Evolutionary conservation across 2,888 invertebrate genomes (phyloP), one percentile per base, ranked within the genome.

Genomic region (Drosophila pullipes): DNA sequence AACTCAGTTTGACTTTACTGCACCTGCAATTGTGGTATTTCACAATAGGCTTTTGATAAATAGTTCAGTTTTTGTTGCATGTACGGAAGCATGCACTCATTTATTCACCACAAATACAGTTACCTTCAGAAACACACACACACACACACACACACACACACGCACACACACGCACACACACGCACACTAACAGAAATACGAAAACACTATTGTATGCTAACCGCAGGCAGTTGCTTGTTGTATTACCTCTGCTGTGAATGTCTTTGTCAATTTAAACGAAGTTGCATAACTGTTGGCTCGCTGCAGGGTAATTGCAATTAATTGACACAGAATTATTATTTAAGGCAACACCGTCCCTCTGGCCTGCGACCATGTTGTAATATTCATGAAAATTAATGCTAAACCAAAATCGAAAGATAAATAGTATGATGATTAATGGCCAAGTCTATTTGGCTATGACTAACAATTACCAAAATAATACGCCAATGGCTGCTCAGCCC

Each of bases 231-330:
- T 25, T 74, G 65, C 44, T 39, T 31, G 65, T 58, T 37, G 54
- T 25, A 49, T 47, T 62, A 50, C 66, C 77, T 62, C 37, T 54
- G 55, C 28, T 52, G 28, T 39, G 57, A 25, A 39, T 47, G 59
- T 53, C 47, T 44, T 44, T 47, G 47, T 69, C 66, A 74, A 74
- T 69, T 78, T 25, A 25, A 76, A 69, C 77, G 77, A 85, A 77
- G 71, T 75, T 75, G 74, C 67, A 70, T 66, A 78, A 79, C 78
- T 80, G 68, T 50, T 54, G 30, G 47, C 47, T 37, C 69, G 61
- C 83, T 68, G 52, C 50, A 70, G 81, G 81, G 64, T 85, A 85
- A 80, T 81, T 79, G 76, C 76, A 85, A 83, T 85, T 83, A 79
- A 83, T 83, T 81, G 78, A 76, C 73, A 72, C 30, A 81, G 69